Evolutionary conservation across 2,113 vertebrate species (phyloP), one percentile per base, ranked within the genome.

Genomic region (Chauna torquata): DNA sequence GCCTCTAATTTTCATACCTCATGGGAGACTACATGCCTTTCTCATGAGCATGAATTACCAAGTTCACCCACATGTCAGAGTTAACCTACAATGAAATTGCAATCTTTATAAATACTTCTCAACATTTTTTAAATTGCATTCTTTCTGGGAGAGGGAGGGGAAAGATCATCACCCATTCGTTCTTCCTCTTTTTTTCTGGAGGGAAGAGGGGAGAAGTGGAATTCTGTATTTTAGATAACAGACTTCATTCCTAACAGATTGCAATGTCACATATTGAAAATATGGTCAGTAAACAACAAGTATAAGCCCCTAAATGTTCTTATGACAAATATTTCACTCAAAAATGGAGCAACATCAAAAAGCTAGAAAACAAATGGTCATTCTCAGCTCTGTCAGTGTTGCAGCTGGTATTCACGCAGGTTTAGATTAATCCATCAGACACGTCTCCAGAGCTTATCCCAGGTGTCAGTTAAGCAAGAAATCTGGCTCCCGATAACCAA

Each of bases 401-500:
- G 90, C 68, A 95, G 92, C 91, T 92, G 82, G 82, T 71, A 83
- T 86, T 86, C 89, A 82, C 16, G 23, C n/a, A 72, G 38, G 58
- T 83, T 92, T 30, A 75, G 44, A 52, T 90, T 74, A 92, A 94
- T 82, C 76, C 86, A 66, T 3, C 18, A 96, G 77, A 86, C 10
- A 42, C 5, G 61, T 88, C 78, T 57, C 69, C 96, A 91, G 34
- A 95, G 68, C 68, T 94, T 62, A 82, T 61, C 69, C 76, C 55
- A 81, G 34, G 32, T 30, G 44, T 98, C 90, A 99, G 95, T 99
- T 98, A 52, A 99, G 98, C 97, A 99, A 97, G 96, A 99, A 99
- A 66, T 99, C 98, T 50, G 99, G 99, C 49, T 97, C 98, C 27
- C 95, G 98, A 94, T 99, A 99, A 40, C 99, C 99, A 82, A 99